Evolutionary conservation across 2,113 vertebrate species (phyloP), one percentile per base, ranked within the genome.

Genomic region (Colistium nudipinnis): DNA sequence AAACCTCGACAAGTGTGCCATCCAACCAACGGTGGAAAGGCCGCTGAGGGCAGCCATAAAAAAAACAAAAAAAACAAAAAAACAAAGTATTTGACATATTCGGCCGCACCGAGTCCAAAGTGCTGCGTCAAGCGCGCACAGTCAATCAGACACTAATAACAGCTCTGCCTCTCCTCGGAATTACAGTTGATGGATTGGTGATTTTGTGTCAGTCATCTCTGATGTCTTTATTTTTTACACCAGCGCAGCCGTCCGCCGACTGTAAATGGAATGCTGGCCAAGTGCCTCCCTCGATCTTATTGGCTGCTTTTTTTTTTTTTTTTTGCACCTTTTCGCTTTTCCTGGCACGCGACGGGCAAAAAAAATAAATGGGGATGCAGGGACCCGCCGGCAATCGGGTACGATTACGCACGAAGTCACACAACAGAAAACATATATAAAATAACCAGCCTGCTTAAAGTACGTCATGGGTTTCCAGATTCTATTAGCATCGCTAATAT

Each of bases 401-500:
- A 33, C n/a, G n/a, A 59, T 1, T 12, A 12, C 5, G 13, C 44
- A 19, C 17, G 12, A 36, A 3, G 16, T 28, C 14, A 44, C 14
- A 44, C 2, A 4, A 43, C 16, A 22, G 38, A 35, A n/a, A n/a
- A n/a, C n/a, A n/a, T n/a, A n/a, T n/a, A n/a, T n/a, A 63, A 55
- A 65, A 62, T 22, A 68, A 36, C 53, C 64, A 41, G 10, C 0
- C 1, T 5, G 36, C 39, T 27, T 47, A 0, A 45, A 12, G 59
- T 27, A 48, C 20, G 20, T 68, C 59, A 53, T 47, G 48, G 6
- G 7, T 7, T 51, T 74, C 39, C 36, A 68, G 59, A 78, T 82
- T 89, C 48, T 79, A 84, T 83, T 82, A 86, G 36, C 36, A 16
- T 44, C 54, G 54, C 47, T 82, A 88, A 85, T 82, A 82, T 69